Evolutionary conservation across 1,140 invertebrate genomes (phyloP).

Genomic region (Leptinotarsa undecemlineata): DNA sequence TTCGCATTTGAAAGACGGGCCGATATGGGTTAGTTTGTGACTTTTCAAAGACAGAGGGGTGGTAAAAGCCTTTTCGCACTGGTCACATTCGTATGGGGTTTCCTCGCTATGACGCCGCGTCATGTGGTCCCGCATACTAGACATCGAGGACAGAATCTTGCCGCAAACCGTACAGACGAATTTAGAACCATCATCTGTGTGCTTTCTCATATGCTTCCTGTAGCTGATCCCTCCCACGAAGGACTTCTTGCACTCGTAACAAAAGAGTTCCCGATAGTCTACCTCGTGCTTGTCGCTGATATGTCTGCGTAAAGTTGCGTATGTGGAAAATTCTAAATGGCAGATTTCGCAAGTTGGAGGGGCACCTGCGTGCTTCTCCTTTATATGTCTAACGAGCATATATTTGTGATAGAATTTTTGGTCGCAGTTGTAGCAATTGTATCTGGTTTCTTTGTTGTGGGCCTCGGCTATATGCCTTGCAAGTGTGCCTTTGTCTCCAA

Average conservation of each 20-base stretch:
- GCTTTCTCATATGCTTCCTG: constrained; percentile 59
- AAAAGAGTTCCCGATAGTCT: constrained; percentile 36
- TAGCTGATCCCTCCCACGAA: constrained; percentile 59
- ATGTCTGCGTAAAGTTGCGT: not conserved
- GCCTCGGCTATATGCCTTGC: not conserved
- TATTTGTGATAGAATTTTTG: constrained; percentile 7
- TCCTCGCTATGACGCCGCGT: constrained; percentile 26
- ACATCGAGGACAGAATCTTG: constrained; percentile 69
- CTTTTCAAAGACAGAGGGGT: constrained; percentile 25
- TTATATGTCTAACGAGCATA: not conserved
- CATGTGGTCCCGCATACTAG: constrained; percentile 54
- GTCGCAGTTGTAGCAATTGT: constrained; percentile 28
- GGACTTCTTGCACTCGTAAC: constrained; percentile 60
- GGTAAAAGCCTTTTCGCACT: constrained; percentile 35
- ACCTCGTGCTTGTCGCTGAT: not conserved
- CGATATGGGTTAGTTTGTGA: constrained; percentile 32
- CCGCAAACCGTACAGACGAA: constrained; percentile 69
- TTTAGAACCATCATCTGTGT: constrained; percentile 47
- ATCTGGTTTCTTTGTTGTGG: constrained; percentile 2
- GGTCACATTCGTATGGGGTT: constrained; percentile 43
- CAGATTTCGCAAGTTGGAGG: not conserved
- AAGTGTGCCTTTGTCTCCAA: not conserved
- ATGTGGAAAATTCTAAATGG: not conserved
- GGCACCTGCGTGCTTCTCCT: not conserved
- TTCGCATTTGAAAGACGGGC: constrained; percentile 34